phyloP scores from a whole-genome alignment of 2,888 invertebrate species.

The Achlya flavicornis region DNA sequence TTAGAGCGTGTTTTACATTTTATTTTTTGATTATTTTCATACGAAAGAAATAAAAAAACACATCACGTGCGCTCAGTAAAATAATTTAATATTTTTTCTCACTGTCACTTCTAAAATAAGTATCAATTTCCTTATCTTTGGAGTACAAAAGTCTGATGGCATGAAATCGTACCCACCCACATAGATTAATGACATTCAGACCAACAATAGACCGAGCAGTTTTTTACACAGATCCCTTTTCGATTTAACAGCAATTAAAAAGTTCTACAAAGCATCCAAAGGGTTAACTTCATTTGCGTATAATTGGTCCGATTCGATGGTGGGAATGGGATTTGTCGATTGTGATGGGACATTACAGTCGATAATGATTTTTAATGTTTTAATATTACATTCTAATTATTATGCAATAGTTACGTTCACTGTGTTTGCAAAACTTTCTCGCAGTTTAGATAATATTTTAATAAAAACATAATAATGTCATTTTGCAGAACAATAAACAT shows the following conservation, averaged over 20 bases:
- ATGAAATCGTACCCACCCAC: slow-evolving; percentile 71
- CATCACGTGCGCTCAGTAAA: no score
- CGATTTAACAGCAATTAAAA: slow-evolving; percentile 83
- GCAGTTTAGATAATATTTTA: no score
- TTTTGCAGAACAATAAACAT: no score
- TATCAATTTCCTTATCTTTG: background rate
- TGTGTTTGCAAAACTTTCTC: no score
- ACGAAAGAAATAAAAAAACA: no score
- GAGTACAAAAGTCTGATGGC: slow-evolving; percentile 27
- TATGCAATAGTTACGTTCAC: no score
- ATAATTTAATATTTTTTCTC: background rate
- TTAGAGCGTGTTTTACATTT: no score
- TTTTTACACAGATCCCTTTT: slow-evolving; percentile 68
- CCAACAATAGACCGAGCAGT: slow-evolving; percentile 60
- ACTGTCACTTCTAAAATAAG: background rate
- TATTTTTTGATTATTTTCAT: no score
- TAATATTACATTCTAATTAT: no score
- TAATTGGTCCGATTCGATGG: slow-evolving; percentile 65
- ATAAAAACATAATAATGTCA: no score
- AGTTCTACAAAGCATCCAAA: slow-evolving; percentile 69
- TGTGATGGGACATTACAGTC: slow-evolving; percentile 16
- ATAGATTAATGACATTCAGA: slow-evolving; percentile 69
- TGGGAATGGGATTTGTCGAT: slow-evolving; percentile 32
- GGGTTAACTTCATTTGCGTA: slow-evolving; percentile 76
- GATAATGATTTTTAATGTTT: slow-evolving; percentile 13